A percentile compares a stretch with the other conserved stretches of the same genome.
phyloP scores from a whole-genome alignment of 2,888 invertebrate species.

The Salpingus planirostris region DNA sequence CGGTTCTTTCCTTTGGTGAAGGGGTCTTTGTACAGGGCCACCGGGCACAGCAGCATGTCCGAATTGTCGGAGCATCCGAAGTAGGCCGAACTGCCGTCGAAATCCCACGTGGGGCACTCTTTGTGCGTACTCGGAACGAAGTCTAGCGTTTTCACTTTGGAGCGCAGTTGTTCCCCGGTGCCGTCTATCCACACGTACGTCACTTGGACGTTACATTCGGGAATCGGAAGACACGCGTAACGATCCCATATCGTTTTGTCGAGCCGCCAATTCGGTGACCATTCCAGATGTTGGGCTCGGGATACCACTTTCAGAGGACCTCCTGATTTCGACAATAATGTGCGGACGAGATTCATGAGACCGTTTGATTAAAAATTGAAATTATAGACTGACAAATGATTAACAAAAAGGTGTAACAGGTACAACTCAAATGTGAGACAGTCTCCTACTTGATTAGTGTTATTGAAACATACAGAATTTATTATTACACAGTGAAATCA shows the following conservation, averaged over 20 bases:
- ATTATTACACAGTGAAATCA: too few relatives aligned
- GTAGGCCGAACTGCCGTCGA: conserved; percentile 56
- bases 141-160: conserved; percentile 62
- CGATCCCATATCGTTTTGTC: conserved; percentile 11
- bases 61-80: conserved; percentile 35
- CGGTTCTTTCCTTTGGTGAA: conserved; percentile 67
- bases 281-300: conserved; percentile 7
- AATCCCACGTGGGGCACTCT: conserved; percentile 68
- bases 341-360: too few relatives aligned
- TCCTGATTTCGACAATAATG: too few relatives aligned
- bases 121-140: conserved; percentile 49
- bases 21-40: conserved; percentile 72
- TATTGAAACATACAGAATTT: too few relatives aligned
- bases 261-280: conserved; percentile 7
- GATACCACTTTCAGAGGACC: too few relatives aligned
- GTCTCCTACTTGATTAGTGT: too few relatives aligned
- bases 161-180: conserved; percentile 57
- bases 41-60: conserved; percentile 67
- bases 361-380: too few relatives aligned
- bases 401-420: too few relatives aligned
- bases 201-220: conserved; percentile 51
- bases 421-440: too few relatives aligned
- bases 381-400: too few relatives aligned
- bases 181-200: conserved; percentile 74
- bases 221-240: conserved; percentile 50